Percentiles rank a stretch among this genome's conserved stretches.
Evolutionary conservation across 2,797 vertebrate species (phyloP).

Genomic region (Enteromius fasciolatus): DNA sequence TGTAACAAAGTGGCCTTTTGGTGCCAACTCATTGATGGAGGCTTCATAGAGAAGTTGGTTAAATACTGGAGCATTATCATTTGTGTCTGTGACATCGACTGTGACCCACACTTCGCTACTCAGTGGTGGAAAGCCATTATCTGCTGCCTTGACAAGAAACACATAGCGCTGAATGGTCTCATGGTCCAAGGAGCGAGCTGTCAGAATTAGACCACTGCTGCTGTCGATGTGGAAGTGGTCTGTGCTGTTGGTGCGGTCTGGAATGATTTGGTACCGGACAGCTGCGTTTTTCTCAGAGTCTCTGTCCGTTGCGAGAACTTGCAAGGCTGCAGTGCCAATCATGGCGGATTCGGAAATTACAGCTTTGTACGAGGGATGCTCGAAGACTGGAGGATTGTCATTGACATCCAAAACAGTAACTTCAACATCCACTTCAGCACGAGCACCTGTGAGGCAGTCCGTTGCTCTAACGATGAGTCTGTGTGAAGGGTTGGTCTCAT

Average conservation of each 20-base stretch:
- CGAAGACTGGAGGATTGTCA: slow-evolving; percentile 90
- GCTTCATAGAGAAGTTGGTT: slow-evolving; percentile 96
- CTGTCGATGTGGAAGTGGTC: slow-evolving; percentile 98
- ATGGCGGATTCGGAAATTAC: slow-evolving; percentile 91
- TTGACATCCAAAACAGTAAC: slow-evolving; percentile 90
- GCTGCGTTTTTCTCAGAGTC: slow-evolving; percentile 91
- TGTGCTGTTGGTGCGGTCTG: slow-evolving; percentile 88
- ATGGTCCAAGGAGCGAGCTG: slow-evolving; percentile 92
- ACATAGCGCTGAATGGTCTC: slow-evolving; percentile 86
- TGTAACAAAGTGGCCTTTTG: slow-evolving; percentile 93
- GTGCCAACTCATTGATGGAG: slow-evolving; percentile 91
- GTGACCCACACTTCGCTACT: slow-evolving; percentile 89
- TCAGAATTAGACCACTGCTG: slow-evolving; percentile 92
- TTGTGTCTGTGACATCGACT: slow-evolving; percentile 89
- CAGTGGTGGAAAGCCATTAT: slow-evolving; percentile 92
- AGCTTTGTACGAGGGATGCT: slow-evolving; percentile 84
- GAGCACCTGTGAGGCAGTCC: slow-evolving; percentile 91
- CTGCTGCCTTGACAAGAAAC: slow-evolving; percentile 88
- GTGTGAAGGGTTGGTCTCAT: slow-evolving; percentile 84
- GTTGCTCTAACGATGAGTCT: slow-evolving; percentile 91
- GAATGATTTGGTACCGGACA: slow-evolving; percentile 92
- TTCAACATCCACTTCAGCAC: slow-evolving; percentile 91
- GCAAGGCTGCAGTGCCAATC: slow-evolving; percentile 93
- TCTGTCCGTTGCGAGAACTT: slow-evolving; percentile 87
- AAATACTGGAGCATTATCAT: slow-evolving; percentile 95